Evolutionary conservation across 2,888 invertebrate species (phyloP).

Genomic region (Andrena marginata): DNA sequence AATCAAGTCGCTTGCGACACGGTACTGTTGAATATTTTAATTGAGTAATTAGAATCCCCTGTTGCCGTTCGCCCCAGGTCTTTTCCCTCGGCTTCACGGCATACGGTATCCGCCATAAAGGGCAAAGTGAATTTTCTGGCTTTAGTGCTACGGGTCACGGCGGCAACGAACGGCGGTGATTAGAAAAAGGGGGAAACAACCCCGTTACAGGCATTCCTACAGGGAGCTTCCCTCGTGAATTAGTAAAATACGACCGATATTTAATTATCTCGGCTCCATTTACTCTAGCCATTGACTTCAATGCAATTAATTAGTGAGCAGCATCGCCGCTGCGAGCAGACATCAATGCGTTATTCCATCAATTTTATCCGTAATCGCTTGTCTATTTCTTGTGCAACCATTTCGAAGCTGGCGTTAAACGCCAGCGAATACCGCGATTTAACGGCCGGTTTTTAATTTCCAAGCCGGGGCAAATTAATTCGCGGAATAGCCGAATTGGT

Average conservation of each 20-base stretch:
- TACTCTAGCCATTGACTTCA: conserved; percentile 11
- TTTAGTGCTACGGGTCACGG: neutral
- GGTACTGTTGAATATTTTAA: conserved; percentile 36
- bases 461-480: neutral
- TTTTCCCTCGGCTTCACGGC: neutral
- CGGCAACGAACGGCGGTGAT: conserved; percentile 7
- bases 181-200: conserved; percentile 26
- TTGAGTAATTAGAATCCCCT: conserved; percentile 32
- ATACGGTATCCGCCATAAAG: neutral
- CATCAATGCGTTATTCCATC: neutral
- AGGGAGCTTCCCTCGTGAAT: neutral
- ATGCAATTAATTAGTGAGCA: conserved; percentile 35
- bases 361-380: neutral
- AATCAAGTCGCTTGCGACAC: neutral
- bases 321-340: neutral
- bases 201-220: neutral
- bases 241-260: conserved; percentile 12
- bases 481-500: neutral
- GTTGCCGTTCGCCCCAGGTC: neutral
- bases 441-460: neutral
- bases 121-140: conserved; percentile 17
- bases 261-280: conserved; percentile 35
- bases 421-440: neutral
- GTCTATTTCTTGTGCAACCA: neutral
- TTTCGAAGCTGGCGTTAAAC: neutral